Evolutionary conservation across 2,888 invertebrate species (phyloP).

Genomic region (Linnaemya vulpina): DNA sequence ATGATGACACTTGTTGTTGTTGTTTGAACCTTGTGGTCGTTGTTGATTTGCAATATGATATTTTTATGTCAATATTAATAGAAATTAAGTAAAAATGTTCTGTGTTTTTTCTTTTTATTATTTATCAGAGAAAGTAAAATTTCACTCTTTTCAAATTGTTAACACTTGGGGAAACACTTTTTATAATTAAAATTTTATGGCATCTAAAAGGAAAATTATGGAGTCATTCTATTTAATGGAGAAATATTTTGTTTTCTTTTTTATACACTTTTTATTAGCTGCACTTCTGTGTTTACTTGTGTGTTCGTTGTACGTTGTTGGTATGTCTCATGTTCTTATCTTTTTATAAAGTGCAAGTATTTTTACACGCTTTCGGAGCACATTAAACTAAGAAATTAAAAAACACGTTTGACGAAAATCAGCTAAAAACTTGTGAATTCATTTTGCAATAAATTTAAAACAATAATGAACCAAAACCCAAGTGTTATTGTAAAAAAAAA

Average conservation of each 20-base stretch:
- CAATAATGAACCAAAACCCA: too few relatives aligned
- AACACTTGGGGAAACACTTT: conserved; percentile 30
- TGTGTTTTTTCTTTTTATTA: not conserved
- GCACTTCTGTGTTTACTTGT: too few relatives aligned
- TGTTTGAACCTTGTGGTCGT: not conserved
- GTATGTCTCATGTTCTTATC: too few relatives aligned
- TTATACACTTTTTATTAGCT: too few relatives aligned
- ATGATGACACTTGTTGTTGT: not conserved
- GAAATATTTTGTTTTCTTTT: not conserved
- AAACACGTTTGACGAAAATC: too few relatives aligned
- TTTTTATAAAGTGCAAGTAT: too few relatives aligned
- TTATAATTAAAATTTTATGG: conserved; percentile 33
- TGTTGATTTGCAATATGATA: conserved; percentile 53
- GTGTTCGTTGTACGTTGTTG: too few relatives aligned
- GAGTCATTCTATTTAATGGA: conserved; percentile 1
- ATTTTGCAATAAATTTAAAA: too few relatives aligned
- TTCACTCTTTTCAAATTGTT: conserved; percentile 15
- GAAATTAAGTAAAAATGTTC: conserved; percentile 47
- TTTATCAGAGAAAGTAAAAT: conserved; percentile 6
- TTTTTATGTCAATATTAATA: conserved; percentile 54
- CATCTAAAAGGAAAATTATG: conserved; percentile 41
- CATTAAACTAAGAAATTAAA: too few relatives aligned
- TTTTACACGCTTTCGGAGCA: too few relatives aligned
- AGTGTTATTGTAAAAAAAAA: too few relatives aligned
- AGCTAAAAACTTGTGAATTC: too few relatives aligned